Evolutionary conservation across 2,113 vertebrate genomes (phyloP).

Genomic region (Falcunculus frontatus): DNA sequence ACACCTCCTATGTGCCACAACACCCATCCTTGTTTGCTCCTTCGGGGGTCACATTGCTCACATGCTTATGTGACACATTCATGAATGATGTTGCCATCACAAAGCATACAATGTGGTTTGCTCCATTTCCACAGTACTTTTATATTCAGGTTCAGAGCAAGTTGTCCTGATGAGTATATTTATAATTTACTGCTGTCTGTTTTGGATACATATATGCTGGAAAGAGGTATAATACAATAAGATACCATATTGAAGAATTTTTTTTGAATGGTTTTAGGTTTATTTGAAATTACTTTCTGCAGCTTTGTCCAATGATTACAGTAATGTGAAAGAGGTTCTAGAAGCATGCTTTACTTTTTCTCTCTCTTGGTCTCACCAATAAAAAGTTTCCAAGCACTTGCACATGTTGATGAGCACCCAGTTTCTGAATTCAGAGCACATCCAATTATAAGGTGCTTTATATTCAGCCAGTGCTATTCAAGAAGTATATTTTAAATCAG

Average conservation of each 20-base stretch:
- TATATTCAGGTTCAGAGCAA: background rate
- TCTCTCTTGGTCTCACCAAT: background rate
- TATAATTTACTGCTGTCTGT: background rate
- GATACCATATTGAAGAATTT: background rate
- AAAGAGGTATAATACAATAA: background rate
- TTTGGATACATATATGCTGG: background rate
- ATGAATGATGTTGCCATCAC: background rate
- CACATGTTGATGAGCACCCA: background rate
- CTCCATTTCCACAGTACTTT: background rate
- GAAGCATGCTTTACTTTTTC: background rate
- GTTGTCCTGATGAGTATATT: background rate
- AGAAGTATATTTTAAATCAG: slow-evolving; percentile 70
- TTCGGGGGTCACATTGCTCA: background rate
- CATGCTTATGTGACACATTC: rapidly evolving
- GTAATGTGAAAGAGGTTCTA: background rate
- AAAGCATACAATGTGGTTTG: background rate
- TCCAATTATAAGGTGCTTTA: slow-evolving; percentile 48
- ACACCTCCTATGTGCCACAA: background rate
- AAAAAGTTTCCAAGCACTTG: background rate
- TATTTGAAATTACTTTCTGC: background rate
- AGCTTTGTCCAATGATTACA: background rate
- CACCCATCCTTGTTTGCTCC: background rate
- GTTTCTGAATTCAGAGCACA: slow-evolving; percentile 44
- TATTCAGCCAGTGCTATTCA: slow-evolving; percentile 63
- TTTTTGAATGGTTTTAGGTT: background rate